A percentile compares a stretch with the other conserved stretches of the same genome.
phyloP scores from a whole-genome alignment of 2,888 invertebrate genomes.

The Pseudococcus longispinus region DNA sequence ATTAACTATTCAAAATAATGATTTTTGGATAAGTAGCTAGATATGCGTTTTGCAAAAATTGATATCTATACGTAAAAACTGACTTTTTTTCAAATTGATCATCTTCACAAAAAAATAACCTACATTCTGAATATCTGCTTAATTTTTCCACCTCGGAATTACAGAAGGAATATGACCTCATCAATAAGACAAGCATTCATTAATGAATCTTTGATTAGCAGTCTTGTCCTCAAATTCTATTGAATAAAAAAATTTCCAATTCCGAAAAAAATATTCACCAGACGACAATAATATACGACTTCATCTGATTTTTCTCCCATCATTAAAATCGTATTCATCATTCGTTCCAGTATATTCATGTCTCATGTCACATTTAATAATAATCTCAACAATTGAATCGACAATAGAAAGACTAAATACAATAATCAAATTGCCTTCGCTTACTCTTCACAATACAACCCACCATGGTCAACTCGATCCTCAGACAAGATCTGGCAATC shows the following conservation, averaged over 20 bases:
- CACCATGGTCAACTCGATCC: background rate
- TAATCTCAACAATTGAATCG: background rate
- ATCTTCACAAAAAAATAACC: background rate
- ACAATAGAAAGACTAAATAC: background rate
- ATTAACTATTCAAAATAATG: too few relatives aligned
- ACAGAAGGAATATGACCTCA: background rate
- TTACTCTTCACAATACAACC: background rate
- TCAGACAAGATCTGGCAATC: background rate
- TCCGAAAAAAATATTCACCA: background rate
- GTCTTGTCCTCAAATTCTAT: background rate
- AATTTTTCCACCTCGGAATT: too few relatives aligned
- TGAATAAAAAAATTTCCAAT: background rate
- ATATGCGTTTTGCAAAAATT: too few relatives aligned
- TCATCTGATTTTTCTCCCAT: background rate
- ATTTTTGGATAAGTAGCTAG: too few relatives aligned
- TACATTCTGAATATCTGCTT: too few relatives aligned
- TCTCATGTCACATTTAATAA: background rate
- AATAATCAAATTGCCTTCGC: background rate
- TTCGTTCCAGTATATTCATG: constrained; percentile 6
- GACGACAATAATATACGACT: background rate
- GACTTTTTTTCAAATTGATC: too few relatives aligned
- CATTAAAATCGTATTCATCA: constrained; percentile 35
- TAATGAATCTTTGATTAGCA: background rate
- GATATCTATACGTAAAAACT: too few relatives aligned
- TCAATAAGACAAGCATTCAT: background rate